phyloP scores from a whole-genome alignment of 1,140 invertebrate genomes.

The Euglossa dilemma region DNA sequence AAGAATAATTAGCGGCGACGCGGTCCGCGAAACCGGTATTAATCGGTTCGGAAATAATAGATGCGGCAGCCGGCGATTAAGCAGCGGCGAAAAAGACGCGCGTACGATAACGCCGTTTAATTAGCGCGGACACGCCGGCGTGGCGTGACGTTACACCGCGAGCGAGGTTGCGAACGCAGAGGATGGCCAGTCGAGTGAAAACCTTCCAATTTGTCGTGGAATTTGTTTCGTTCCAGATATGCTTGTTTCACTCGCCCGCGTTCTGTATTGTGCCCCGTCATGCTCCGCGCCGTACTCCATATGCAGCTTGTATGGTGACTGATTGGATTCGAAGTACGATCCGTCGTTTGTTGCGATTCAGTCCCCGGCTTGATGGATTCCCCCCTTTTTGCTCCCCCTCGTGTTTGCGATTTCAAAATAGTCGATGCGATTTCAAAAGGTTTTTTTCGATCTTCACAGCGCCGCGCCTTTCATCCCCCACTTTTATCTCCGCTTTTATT shows the following conservation, averaged over 20 bases:
- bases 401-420: neutral
- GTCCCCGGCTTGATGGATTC: neutral
- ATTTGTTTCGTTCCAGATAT: constrained; percentile 3
- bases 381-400: too few species aligned
- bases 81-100: neutral
- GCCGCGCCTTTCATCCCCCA: too few species aligned
- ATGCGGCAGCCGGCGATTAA: neutral
- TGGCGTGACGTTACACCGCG: neutral
- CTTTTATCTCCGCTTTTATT: neutral
- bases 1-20: constrained; percentile 67
- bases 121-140: neutral
- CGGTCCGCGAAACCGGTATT: constrained; percentile 18
- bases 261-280: neutral
- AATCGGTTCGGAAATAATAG: constrained; percentile 46
- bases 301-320: neutral
- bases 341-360: neutral
- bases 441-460: too few species aligned
- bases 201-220: constrained; percentile 19
- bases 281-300: neutral
- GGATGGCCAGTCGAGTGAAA: neutral
- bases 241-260: neutral
- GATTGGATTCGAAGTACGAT: constrained; percentile 20
- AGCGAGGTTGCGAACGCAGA: neutral
- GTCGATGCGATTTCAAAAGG: neutral
- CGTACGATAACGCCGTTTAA: constrained; percentile 40